Conservation (phyloP, 2,113 vertebrate genomes). For the Vulpes lagopus region DNA sequence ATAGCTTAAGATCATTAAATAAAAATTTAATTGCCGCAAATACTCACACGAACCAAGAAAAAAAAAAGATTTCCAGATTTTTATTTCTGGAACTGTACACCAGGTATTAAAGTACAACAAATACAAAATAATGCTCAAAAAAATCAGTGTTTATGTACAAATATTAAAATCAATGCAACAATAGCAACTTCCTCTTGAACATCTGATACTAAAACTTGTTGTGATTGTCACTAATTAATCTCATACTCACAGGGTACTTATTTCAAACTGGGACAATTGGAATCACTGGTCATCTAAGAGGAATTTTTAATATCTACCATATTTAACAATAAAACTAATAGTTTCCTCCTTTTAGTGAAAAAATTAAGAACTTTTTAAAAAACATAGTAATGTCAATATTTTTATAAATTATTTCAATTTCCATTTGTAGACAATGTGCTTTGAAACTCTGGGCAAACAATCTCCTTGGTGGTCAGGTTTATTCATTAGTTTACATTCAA, state of each 20-base stretch:
- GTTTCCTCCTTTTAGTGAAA: conserved; percentile 86
- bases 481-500: conserved; percentile 93
- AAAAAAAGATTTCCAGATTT: conserved; percentile 95
- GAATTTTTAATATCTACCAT: conserved; percentile 82
- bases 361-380: conserved; percentile 86
- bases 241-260: conserved; percentile 84
- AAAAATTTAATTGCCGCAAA: conserved; percentile 54
- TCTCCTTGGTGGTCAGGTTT: conserved; percentile 91
- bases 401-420: conserved; percentile 88
- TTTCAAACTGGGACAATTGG: conserved; percentile 83
- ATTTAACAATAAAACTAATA: conserved; percentile 86
- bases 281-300: conserved; percentile 84
- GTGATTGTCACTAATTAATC: conserved; percentile 97
- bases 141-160: conserved; percentile 99
- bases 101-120: conserved; percentile 99
- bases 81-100: conserved; percentile 99
- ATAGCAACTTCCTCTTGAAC: conserved; percentile 96
- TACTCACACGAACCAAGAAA: conserved; percentile 83
- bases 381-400: conserved; percentile 87
- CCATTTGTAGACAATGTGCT: conserved; percentile 88
- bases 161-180: conserved; percentile 96
- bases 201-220: conserved; percentile 94
- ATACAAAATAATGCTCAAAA: conserved; percentile 99
- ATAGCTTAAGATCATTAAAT: neutral
- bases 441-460: conserved; percentile 86